Conservation (phyloP, 1,140 invertebrate species). For the Mizuhopecten yessoensis region DNA sequence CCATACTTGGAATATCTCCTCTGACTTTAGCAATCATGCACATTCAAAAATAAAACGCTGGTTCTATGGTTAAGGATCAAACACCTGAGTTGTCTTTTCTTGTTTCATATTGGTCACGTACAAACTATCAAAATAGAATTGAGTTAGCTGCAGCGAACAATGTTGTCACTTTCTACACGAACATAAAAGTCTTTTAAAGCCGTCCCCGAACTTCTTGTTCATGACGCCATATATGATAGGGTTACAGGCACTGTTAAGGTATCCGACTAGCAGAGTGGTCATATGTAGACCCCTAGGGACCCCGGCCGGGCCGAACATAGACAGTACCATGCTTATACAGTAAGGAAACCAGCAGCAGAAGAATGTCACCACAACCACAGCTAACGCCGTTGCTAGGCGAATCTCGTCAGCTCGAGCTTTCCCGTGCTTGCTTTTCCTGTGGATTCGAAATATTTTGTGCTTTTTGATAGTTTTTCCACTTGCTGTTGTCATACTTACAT, state of each 20-base stretch:
- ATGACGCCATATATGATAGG: constrained; percentile 75
- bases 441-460: neutral
- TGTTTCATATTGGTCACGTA: too few species aligned
- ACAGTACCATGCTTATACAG: constrained; percentile 76
- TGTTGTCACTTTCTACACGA: constrained; percentile 5
- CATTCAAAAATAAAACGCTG: too few species aligned
- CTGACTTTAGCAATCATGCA: too few species aligned
- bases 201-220: constrained; percentile 71
- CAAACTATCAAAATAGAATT: too few species aligned
- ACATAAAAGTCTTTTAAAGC: constrained; percentile 61
- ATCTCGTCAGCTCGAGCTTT: constrained; percentile 70
- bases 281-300: constrained; percentile 64
- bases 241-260: constrained; percentile 74
- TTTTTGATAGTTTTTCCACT: constrained; percentile 17
- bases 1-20: too few species aligned
- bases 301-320: constrained; percentile 59
- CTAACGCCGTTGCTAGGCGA: constrained; percentile 65
- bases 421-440: constrained; percentile 33
- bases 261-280: constrained; percentile 72
- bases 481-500: neutral
- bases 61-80: too few species aligned
- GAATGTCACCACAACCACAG: constrained; percentile 71
- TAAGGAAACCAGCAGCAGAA: constrained; percentile 76
- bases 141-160: too few species aligned
- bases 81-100: too few species aligned